Base-by-base conservation (phyloP, 2,797 vertebrate genomes). In the Caiman crocodilus region DNA sequence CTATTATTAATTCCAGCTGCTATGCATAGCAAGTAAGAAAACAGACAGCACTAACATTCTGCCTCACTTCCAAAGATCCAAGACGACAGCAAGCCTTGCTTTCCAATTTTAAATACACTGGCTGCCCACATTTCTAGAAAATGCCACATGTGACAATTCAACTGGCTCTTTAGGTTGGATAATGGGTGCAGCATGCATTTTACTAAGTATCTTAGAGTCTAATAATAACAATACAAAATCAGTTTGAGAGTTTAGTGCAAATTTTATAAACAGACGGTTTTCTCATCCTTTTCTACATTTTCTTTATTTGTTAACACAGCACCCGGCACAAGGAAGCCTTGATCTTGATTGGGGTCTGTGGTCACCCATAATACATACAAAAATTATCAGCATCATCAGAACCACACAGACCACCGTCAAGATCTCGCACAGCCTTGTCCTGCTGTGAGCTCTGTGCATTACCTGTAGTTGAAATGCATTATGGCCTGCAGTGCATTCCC, bases 391-490 rank as follows among this genome's bases (percentile, higher is more conserved):
- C 2, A 10, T 18, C 16, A 1, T 5, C 76, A 79, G 81, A 76
- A 14, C 30, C 71, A 35, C 1, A 1, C 30, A 16, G 58, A 74
- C 1, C 76, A 1, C 1, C 5, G 1, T 59, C 55, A 60, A 42
- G 42, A 32, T 60, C 14, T 69, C 25, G 10, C 5, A 1, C 35
- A 16, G 2, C n/a, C 56, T n/a, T 55, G 74, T 30, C 74, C 1
- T 0, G 35, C 5, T 57, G 3, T 21, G 64, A 30, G 35, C 20
- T 8, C 3, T 20, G 18, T 6, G 18, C 3, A 3, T 80, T 93
- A 99, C 99, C 99, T 99, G 98, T 99, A 99, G 97, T 99, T 99
- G 97, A 99, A 99, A 98, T 99, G 99, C 99, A 99, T 99, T 85
- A 99, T 98, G 14, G 99, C 99, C 96, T 99, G 99, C 74, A 99